Evolutionary conservation across 2,797 vertebrate species (phyloP).

Genomic region (Eutrigla gurnardus): DNA sequence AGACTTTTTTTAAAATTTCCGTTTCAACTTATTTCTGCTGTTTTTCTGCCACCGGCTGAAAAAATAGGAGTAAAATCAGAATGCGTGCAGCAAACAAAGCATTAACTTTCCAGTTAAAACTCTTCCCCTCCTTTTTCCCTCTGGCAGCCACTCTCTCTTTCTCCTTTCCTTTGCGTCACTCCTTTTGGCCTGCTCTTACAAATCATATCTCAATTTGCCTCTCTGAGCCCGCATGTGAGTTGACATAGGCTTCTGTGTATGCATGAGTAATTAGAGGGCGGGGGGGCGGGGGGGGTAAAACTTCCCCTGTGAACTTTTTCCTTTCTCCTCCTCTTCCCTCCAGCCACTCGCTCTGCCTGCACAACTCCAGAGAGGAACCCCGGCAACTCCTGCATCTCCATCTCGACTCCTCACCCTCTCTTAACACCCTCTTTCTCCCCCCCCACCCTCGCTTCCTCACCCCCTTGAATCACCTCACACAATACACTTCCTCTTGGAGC

Average conservation of each 20-base stretch:
- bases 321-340: conserved; percentile 68
- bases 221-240: conserved; percentile 58
- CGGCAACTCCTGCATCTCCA: conserved; percentile 43
- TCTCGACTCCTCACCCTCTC: conserved; percentile 46
- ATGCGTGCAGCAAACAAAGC: neutral
- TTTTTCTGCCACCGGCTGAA: no score
- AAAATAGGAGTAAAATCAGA: no score
- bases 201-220: conserved; percentile 43
- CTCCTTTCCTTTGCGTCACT: conserved; percentile 16
- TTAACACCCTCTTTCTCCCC: conserved; percentile 24
- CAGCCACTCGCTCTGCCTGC: conserved; percentile 37
- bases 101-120: neutral
- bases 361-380: conserved; percentile 38
- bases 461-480: conserved; percentile 49
- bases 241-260: conserved; percentile 52
- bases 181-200: conserved; percentile 1
- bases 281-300: conserved; percentile 49
- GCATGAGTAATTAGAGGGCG: conserved; percentile 66
- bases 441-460: conserved; percentile 42
- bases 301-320: conserved; percentile 58
- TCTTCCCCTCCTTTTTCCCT: neutral
- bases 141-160: conserved; percentile 12
- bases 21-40: no score
- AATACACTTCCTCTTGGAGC: conserved; percentile 64
- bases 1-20: no score